Evolutionary conservation across 1,140 invertebrate genomes (phyloP), one percentile per base, ranked within the genome.

Genomic region (Steinernema khuongi): DNA sequence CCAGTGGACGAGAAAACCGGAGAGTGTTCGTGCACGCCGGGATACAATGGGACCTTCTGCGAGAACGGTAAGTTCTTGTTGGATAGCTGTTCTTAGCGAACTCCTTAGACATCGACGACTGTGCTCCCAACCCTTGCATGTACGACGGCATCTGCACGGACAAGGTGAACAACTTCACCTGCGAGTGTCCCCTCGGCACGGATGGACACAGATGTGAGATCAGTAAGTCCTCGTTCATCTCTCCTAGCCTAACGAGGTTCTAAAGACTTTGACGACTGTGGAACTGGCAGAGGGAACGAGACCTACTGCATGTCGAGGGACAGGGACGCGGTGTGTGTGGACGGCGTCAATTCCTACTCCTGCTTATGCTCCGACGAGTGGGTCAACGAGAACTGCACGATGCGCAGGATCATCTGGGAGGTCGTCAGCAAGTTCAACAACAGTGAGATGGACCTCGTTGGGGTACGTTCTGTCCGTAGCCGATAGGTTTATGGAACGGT

Each of bases 211-310:
- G 22, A 11, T 60, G 50, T 22, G 50, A 60, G 22, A 60, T 14
- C 4, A 60, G 50, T 60, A 4, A 60, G 50, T 14, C 7, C 7
- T 11, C 7, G n/a, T 41, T 41, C 36, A 41, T 7, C 36, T n/a
- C n/a, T n/a, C n/a, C n/a, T n/a, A n/a, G n/a, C n/a, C n/a, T n/a
- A n/a, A n/a, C n/a, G n/a, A n/a, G n/a, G n/a, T n/a, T n/a, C n/a
- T n/a, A n/a, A n/a, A 60, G 50, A 60, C 22, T 60, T 60, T 26
- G 50, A 60, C 50, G 50, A 60, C 50, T 60, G 50, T 22, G 7
- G 4, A 4, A 60, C 19, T 4, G 50, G 2, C 50, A 26, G 26
- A 7, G 7, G 2, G 11, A 2, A 60, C 7, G 50, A 17, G 22
- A 22, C 4, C 7, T 7, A 17, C 14, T 60, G 50, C 19, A 7